Evolutionary conservation across 1,140 invertebrate genomes (phyloP).

Genomic region (Zaprionus camerounensis): DNA sequence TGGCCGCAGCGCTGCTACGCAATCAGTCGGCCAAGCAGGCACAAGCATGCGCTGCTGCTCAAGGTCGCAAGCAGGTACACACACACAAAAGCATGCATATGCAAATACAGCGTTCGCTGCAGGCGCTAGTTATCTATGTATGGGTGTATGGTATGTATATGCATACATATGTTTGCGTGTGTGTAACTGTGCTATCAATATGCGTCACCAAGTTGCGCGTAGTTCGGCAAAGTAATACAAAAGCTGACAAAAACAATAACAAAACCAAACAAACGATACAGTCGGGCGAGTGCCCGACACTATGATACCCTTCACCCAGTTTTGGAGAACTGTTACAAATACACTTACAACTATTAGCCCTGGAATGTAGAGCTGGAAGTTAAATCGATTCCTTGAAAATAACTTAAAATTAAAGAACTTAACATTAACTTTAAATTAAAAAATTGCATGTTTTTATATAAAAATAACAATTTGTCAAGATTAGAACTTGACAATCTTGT

Average conservation of each 20-base stretch:
- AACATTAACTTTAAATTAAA: too few relatives aligned
- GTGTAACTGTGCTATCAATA: constrained; percentile 20
- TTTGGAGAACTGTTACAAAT: too few relatives aligned
- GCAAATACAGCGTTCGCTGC: background rate
- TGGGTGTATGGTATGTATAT: background rate
- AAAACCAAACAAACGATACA: too few relatives aligned
- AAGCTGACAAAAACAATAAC: constrained; percentile 68
- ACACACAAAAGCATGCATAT: background rate
- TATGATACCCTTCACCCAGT: too few relatives aligned
- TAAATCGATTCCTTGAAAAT: too few relatives aligned
- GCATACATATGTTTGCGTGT: background rate
- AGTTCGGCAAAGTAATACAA: constrained; percentile 48
- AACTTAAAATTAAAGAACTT: too few relatives aligned
- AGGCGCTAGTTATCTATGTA: background rate
- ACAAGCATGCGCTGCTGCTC: constrained; percentile 48
- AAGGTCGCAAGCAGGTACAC: constrained; percentile 49
- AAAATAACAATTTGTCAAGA: too few relatives aligned
- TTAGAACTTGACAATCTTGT: too few relatives aligned
- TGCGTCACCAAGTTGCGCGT: constrained; percentile 2
- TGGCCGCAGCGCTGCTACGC: constrained; percentile 35
- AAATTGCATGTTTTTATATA: too few relatives aligned
- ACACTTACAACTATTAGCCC: too few relatives aligned
- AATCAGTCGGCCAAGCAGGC: constrained; percentile 29
- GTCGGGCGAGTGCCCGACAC: too few relatives aligned
- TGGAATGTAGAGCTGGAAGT: too few relatives aligned